Conservation (phyloP, 2,888 invertebrate genomes). For the Adelognathus sp. region DNA sequence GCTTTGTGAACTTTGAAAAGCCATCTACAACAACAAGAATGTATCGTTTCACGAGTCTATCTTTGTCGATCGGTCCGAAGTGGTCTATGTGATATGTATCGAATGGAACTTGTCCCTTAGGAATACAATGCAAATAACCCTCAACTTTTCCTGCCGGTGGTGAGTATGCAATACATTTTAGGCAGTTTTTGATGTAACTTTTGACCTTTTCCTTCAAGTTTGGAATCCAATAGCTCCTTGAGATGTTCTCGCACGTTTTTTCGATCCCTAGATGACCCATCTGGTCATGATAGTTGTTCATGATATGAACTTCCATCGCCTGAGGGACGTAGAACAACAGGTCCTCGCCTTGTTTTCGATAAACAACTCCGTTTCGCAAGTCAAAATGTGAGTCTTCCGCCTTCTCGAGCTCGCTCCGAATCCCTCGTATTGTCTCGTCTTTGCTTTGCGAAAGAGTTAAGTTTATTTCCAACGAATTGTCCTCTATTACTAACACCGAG, state of each 20-base stretch:
- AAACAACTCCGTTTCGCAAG: conserved; percentile 56
- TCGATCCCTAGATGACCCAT: conserved; percentile 58
- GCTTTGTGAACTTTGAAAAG: conserved; percentile 66
- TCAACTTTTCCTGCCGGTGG: conserved; percentile 44
- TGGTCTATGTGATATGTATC: conserved; percentile 50
- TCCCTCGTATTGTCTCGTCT: conserved; percentile 20
- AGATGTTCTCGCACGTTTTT: conserved; percentile 47
- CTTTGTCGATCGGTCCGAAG: conserved; percentile 57
- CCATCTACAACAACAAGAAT: conserved; percentile 67
- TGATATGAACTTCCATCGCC: conserved; percentile 36
- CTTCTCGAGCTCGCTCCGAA: conserved; percentile 16
- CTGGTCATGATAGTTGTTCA: conserved; percentile 55
- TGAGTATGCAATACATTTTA: conserved; percentile 54
- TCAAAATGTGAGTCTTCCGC: conserved; percentile 45
- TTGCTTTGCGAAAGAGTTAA: conserved; percentile 36
- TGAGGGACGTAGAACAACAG: conserved; percentile 57
- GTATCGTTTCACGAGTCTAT: conserved; percentile 65
- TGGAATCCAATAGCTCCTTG: conserved; percentile 44
- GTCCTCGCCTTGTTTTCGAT: conserved; percentile 34
- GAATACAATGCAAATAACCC: conserved; percentile 50
- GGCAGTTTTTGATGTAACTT: conserved; percentile 33
- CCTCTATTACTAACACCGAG: conserved; percentile 31
- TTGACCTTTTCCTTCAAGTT: conserved; percentile 21
- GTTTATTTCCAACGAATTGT: conserved; percentile 50
- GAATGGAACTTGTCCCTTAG: conserved; percentile 56